These are phyloP conservation scores for Naso thynnoides DNA, from an alignment of 2,797 vertebrate genomes.

Conservation along the genomic window DNA sequence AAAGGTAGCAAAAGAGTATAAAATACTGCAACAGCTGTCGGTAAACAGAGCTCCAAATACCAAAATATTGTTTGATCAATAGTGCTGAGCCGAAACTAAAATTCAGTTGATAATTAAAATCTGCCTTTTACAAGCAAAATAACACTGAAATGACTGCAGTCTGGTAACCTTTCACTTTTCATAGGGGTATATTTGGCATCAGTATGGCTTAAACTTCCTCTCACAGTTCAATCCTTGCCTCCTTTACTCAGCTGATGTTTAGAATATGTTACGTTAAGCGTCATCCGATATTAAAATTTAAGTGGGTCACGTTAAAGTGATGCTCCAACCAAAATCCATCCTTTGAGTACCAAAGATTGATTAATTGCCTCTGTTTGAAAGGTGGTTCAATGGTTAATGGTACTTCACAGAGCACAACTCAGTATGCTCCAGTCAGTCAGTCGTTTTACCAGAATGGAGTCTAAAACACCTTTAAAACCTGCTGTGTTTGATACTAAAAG, in stretches of 20 bases:
- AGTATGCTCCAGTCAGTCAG: neutral
- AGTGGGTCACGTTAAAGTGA: conserved; percentile 21
- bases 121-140: conserved; percentile 29
- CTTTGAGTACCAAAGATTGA: conserved; percentile 22
- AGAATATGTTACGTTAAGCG: neutral
- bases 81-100: conserved; percentile 54
- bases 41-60: conserved; percentile 64
- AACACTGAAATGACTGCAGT: conserved; percentile 64
- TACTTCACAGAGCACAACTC: neutral
- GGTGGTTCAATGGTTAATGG: neutral
- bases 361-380: neutral
- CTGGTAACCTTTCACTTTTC: conserved; percentile 33
- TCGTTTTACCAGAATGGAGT: neutral
- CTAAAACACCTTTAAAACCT: conserved; percentile 16
- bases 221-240: conserved; percentile 59
- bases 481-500: conserved; percentile 25
- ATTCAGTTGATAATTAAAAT: conserved; percentile 30
- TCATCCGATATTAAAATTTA: conserved; percentile 33
- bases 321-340: conserved; percentile 16
- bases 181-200: conserved; percentile 67
- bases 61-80: conserved; percentile 54
- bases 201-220: conserved; percentile 79
- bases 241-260: conserved; percentile 35
- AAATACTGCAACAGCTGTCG: conserved; percentile 69
- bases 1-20: conserved; percentile 74